Percentiles rank a stretch among this genome's conserved stretches.
These are phyloP conservation scores for Ephestia elutella DNA, from an alignment of 1,140 invertebrate species.

Conservation along the genomic window DNA sequence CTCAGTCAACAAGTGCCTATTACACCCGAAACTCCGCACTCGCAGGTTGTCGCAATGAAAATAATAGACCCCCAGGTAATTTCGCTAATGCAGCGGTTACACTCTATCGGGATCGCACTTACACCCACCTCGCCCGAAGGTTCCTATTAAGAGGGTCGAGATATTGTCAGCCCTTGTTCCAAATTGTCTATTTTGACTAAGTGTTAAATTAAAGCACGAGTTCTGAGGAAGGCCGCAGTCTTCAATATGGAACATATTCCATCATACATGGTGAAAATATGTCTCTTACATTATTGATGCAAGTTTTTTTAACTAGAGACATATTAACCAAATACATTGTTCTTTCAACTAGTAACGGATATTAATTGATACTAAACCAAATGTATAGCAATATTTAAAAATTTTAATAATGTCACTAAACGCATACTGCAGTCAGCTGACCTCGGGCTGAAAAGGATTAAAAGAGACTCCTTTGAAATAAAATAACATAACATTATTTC, in stretches of 20 bases:
- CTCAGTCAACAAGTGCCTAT: conserved; percentile 16
- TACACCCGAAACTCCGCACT: conserved; percentile 28
- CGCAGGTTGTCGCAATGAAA: conserved; percentile 60
- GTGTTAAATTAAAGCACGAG: conserved; percentile 42
- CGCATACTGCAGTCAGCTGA: too few relatives aligned
- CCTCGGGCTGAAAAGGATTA: too few relatives aligned
- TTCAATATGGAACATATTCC: conserved; percentile 6
- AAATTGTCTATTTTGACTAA: conserved; percentile 50
- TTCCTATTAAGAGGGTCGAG: conserved; percentile 60
- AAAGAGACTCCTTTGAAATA: not conserved
- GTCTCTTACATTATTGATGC: too few relatives aligned
- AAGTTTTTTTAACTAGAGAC: too few relatives aligned
- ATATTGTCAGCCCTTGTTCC: conserved; percentile 40
- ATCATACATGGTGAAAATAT: conserved; percentile 1
- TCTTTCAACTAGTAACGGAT: too few relatives aligned
- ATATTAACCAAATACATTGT: too few relatives aligned
- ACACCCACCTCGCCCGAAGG: conserved; percentile 43
- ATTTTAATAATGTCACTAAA: too few relatives aligned
- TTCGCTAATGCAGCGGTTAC: conserved; percentile 70
- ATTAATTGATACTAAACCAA: too few relatives aligned
- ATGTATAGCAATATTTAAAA: not conserved
- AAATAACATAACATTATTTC: conserved; percentile 23
- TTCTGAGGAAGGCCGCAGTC: conserved; percentile 10
- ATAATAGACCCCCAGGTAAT: conserved; percentile 67
- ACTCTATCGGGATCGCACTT: conserved; percentile 63